These are phyloP conservation scores for Morinoia aosen DNA, from an alignment of 2,888 invertebrate genomes.

Conservation along the genomic window DNA sequence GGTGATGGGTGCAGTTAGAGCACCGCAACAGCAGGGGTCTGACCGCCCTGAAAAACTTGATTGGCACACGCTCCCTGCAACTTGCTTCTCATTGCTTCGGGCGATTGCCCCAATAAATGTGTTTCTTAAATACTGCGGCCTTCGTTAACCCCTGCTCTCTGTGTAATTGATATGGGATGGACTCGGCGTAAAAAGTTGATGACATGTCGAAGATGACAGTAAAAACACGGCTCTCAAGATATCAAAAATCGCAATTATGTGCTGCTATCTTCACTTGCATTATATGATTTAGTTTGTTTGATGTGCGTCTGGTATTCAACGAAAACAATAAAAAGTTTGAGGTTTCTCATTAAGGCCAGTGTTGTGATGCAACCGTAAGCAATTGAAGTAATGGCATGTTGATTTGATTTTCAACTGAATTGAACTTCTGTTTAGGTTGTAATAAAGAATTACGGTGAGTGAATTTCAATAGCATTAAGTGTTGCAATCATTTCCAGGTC, in stretches of 20 bases:
- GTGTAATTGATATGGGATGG: neutral
- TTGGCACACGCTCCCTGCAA: constrained; percentile 29
- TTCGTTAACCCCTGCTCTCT: neutral
- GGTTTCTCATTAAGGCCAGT: neutral
- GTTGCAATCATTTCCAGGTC: too few relatives aligned
- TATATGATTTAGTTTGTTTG: neutral
- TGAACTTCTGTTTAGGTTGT: neutral
- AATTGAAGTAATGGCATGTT: neutral
- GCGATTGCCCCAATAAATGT: neutral
- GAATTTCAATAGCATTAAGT: neutral
- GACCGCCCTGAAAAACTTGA: neutral
- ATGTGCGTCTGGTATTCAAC: neutral
- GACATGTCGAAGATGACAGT: neutral
- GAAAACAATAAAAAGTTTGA: neutral
- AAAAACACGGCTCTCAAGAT: neutral
- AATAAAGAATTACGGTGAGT: neutral
- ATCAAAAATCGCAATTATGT: neutral
- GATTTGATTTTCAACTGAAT: neutral
- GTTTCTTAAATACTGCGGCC: neutral
- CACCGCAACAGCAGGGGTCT: neutral
- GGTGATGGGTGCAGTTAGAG: neutral
- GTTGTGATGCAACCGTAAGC: neutral
- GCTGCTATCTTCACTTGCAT: neutral
- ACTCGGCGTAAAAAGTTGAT: neutral
- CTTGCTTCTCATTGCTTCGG: neutral